phyloP scores from a whole-genome alignment of 2,888 invertebrate species.

The Apodemia zela region DNA sequence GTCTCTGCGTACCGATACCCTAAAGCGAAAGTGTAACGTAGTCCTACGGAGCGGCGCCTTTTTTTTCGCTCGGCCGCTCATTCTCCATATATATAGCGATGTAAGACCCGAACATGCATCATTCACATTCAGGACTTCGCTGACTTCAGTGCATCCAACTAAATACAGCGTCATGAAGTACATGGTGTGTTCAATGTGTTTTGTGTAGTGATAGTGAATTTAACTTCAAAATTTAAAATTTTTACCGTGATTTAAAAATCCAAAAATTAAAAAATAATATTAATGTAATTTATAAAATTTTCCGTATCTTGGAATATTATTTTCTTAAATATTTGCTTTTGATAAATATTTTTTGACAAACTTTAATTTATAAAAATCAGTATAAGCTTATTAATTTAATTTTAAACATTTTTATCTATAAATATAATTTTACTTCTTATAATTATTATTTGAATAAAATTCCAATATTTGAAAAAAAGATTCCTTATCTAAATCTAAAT shows the following conservation, averaged over 20 bases:
- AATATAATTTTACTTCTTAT: too few relatives aligned
- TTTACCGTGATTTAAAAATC: not conserved
- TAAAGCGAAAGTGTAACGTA: conserved; percentile 78
- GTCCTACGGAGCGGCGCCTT: conserved; percentile 68
- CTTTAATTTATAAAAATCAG: too few relatives aligned
- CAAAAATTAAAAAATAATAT: not conserved
- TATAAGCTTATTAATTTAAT: too few relatives aligned
- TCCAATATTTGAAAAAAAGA: not conserved
- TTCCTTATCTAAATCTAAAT: too few relatives aligned
- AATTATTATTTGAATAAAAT: not conserved
- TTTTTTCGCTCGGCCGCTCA: conserved; percentile 75
- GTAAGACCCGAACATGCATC: conserved; percentile 67
- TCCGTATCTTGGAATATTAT: not conserved
- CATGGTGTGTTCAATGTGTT: conserved; percentile 64
- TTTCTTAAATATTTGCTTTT: too few relatives aligned
- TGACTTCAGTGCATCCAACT: conserved; percentile 78
- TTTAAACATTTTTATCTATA: too few relatives aligned
- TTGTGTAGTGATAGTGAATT: conserved; percentile 34
- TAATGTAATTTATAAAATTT: too few relatives aligned
- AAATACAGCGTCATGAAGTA: conserved; percentile 77
- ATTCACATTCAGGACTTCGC: conserved; percentile 78
- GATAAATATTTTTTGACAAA: too few relatives aligned
- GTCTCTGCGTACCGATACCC: conserved; percentile 56
- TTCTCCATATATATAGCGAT: conserved; percentile 74
- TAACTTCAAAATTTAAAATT: conserved; percentile 16